Base-by-base conservation (phyloP, 2,888 invertebrate species). In the Tetragonula carbonaria region DNA sequence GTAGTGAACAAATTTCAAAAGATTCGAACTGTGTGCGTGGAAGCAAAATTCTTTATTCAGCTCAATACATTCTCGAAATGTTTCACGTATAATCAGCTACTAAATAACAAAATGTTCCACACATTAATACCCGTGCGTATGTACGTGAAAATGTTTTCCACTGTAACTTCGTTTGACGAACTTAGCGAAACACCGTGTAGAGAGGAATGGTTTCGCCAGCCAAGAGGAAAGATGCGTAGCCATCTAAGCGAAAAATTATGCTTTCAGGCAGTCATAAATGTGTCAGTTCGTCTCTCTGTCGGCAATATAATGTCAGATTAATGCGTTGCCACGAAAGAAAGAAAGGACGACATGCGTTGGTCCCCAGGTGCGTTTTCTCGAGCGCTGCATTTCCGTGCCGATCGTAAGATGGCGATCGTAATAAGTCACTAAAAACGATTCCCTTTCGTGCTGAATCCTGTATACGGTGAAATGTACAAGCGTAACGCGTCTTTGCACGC, bases 301-400 rank as follows among this genome's bases (percentile, higher is more conserved):
- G 86, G 76, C 85, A 84, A 76, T 90, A 86, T 87, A 90, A 86
- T 77, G 72, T 38, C 78, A 82, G 87, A 90, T 85, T 90, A 89
- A 90, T 90, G 88, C 66, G 80, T 85, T 79, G 75, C 73, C 78
- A 51, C n/a, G 73, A 18, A 71, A 78, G 80, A 82, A 70, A 77
- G 80, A 83, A 73, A 74, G 53, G 75, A 81, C 45, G 59, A 16
- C 68, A 21, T 28, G 59, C 74, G 67, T 78, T 65, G 72, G 85
- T 75, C 57, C 84, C 75, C 84, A 88, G 83, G 84, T 88, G 87
- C 76, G 71, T 85, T 85, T 83, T 67, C 72, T 76, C 70, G 63
- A 65, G 66, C 72, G 59, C 63, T 72, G 55, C 65, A 74, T 74
- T 77, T 77, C 55, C 72, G 62, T 74, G 66, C 71, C 45, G 75